Evolutionary conservation across 2,797 vertebrate species (phyloP), one percentile per base, ranked within the genome.

Genomic region (Potorous gilbertii): DNA sequence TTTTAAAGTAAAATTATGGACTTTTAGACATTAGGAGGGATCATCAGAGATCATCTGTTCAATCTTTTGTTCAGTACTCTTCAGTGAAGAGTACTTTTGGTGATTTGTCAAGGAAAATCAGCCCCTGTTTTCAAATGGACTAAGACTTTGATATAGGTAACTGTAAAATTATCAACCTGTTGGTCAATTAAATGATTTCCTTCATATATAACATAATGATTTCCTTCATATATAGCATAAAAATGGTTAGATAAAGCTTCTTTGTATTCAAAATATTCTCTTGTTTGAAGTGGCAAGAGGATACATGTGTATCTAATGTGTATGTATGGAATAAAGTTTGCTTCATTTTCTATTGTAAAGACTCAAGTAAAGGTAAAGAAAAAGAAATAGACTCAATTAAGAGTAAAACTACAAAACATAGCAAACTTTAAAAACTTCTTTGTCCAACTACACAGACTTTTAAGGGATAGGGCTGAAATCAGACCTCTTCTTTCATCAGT

Each of bases 211-310:
- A 21, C 91, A 50, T 56, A 57, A 92, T 92, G 56, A 55, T 95
- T 96, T 96, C n/a, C 50, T 94, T 92, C 27, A 29, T 4, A 95
- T 54, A 16, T 66, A 93, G 27, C 91, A 50, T 56, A 57, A 92
- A 62, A 50, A n/a, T 54, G 46, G 14, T 55, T n/a, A 92, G 28
- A 90, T 10, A 54, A 31, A 62, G 1, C 55, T 94, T 92, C 93
- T 91, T 87, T 21, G 31, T 95, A 94, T 90, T 92, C 14, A 34
- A 50, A 94, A 90, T 13, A 66, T 96, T 94, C 1, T 4, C 31
- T 95, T 31, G 50, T 54, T 96, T 96, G 13, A 93, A 74, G 28
- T 96, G 10, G 24, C 87, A 90, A 54, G 9, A 90, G 62, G 31
- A 66, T 66, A 5, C 31, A 27, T 66, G 31, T 27, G 24, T 66